Conservation (phyloP, 92 coral and sea anemone genomes). For the Micromussa lordhowensis region DNA sequence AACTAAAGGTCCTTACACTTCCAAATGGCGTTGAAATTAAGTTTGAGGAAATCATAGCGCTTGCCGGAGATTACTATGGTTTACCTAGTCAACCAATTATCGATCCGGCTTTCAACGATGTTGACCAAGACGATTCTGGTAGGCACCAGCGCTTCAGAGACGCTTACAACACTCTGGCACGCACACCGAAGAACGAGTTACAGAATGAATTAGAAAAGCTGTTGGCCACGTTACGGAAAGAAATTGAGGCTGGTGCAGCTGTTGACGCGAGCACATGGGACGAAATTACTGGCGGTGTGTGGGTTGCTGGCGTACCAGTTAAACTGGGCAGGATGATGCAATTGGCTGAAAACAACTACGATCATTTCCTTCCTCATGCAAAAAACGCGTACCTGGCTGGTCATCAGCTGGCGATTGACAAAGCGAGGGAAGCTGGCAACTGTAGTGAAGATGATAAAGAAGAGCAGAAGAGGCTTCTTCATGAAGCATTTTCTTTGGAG, state of each 20-base stretch:
- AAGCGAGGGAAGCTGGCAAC: slow-evolving; percentile 41
- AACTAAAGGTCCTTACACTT: slow-evolving; percentile 4
- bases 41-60: slow-evolving; percentile 30
- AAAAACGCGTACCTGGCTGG: slow-evolving; percentile 60
- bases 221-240: slow-evolving; percentile 4
- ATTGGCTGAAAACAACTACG: slow-evolving; percentile 67
- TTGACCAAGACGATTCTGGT: slow-evolving; percentile 1
- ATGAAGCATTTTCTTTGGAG: slow-evolving; percentile 62
- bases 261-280: slow-evolving; percentile 23
- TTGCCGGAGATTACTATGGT: slow-evolving; percentile 48
- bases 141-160: slow-evolving; percentile 5
- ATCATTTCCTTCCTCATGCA: slow-evolving; percentile 75
- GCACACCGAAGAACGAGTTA: slow-evolving; percentile 1
- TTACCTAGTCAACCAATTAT: slow-evolving; percentile 42
- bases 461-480: slow-evolving; percentile 17
- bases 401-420: slow-evolving; percentile 51
- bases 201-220: slow-evolving; percentile 18
- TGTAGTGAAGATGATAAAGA: neutral
- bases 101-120: neutral
- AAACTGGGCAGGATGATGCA: slow-evolving; percentile 50
- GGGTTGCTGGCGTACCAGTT: slow-evolving; percentile 49
- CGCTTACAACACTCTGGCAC: slow-evolving; percentile 35
- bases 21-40: slow-evolving; percentile 21
- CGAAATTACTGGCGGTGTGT: slow-evolving; percentile 59
- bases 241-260: neutral